Base-by-base conservation (phyloP, 1,140 invertebrate genomes). In the Parasteatoda tepidariorum region DNA sequence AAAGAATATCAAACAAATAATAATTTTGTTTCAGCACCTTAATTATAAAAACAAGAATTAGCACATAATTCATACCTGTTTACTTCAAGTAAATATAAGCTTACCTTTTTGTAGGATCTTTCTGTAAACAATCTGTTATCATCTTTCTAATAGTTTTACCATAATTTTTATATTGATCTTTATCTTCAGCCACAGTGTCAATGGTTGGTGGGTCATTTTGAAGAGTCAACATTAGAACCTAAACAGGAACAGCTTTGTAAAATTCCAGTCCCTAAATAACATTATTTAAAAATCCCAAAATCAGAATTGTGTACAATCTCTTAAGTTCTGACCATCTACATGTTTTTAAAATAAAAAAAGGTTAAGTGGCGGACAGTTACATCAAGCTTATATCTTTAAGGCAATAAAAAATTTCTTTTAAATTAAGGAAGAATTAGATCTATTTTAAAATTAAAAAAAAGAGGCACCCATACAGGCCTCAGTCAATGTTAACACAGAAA, bases 191-290 rank as follows among this genome's bases (percentile, higher is more conserved):
- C 88, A 93, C 95, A 1, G 97, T 98, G 87, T 99, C 98, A 86
- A 99, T 90, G 34, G 94, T 95, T 3, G 98, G 98, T 18, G 98
- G 97, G 87, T 99, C 98, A 88, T 99, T 99, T 90, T 99, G 97
- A 38, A 99, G 89, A 0, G 98, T 99, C 38, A 99, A 90, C 97
- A 99, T 99, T 11, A 99, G 90, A 3, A 99, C 92, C 90, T 90
- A 67, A 34, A 85, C 68, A 62, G 33, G 68, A 71, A 71, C 73
- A 41, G 68, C 68, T 71, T 71, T 71, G 68, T 71, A 71, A 71
- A 71, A 71, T 71, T 33, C 68, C 68, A 71, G 68, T 71, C 68
- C 68, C 68, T 71, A 71, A 71, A 71, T 71, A 70, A 70, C 41
- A 71, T 28, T 41, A 71, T 48, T 71, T 54, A 71, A 24, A 71